Conservation (phyloP, 2,113 vertebrate species). For the Nipponia nippon region DNA sequence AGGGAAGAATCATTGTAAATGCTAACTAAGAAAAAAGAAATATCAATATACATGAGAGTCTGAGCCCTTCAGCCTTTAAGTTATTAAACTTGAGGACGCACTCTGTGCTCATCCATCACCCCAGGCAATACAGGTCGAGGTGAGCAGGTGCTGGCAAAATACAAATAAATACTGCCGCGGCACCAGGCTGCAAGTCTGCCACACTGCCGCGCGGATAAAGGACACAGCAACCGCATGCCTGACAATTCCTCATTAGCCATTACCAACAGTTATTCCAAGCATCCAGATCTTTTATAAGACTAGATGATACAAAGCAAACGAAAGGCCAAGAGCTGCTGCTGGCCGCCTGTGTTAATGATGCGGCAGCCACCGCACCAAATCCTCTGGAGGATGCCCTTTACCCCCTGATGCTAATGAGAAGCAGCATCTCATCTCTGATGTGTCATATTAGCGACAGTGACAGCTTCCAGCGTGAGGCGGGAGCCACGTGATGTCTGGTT, state of each 20-base stretch:
- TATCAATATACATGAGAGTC: not conserved
- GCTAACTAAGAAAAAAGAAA: not conserved
- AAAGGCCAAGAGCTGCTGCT: not conserved
- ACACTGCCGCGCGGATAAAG: accelerated
- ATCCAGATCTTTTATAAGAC: not conserved
- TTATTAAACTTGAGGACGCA: not conserved
- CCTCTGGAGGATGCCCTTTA: not conserved
- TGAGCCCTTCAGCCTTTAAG: not conserved
- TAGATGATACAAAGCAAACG: not conserved
- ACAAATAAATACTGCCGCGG: not conserved
- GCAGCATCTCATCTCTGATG: not conserved
- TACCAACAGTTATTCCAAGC: not conserved
- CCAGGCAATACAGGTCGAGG: not conserved
- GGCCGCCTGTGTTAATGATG: not conserved
- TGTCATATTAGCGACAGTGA: not conserved
- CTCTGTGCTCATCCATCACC: not conserved
- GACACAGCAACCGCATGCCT: not conserved
- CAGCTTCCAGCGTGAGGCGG: not conserved
- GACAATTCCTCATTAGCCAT: not conserved
- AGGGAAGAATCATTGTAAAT: not conserved
- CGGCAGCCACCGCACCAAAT: not conserved
- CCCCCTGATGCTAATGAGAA: constrained; percentile 18
- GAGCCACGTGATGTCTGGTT: constrained; percentile 54
- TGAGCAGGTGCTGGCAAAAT: not conserved
- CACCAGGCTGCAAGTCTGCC: not conserved